Conservation (phyloP, 2,113 vertebrate genomes). For the Pterocles gutturalis region DNA sequence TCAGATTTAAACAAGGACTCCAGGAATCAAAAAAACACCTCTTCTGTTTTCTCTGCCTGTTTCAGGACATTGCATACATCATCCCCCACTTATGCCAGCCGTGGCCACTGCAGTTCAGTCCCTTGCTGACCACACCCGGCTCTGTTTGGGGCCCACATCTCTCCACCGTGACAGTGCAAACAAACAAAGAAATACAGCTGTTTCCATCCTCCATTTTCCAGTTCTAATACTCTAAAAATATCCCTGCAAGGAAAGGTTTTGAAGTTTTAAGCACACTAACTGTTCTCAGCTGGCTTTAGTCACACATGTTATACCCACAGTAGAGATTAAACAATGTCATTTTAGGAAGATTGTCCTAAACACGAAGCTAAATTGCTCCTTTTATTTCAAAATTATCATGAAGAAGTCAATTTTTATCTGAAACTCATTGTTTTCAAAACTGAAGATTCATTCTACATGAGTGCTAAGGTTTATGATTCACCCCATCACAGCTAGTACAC, state of each 20-base stretch:
- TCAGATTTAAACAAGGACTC: not conserved
- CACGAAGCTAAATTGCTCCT: not conserved
- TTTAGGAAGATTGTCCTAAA: not conserved
- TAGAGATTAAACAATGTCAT: not conserved
- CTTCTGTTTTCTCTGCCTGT: not conserved
- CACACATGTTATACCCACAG: fast-evolving
- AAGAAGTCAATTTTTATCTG: not conserved
- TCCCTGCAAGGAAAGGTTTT: not conserved
- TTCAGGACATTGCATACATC: fast-evolving
- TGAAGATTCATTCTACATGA: not conserved
- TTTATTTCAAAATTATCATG: not conserved
- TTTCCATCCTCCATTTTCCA: not conserved
- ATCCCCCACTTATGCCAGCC: not conserved
- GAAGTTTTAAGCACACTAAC: not conserved
- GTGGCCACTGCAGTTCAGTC: not conserved
- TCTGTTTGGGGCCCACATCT: not conserved
- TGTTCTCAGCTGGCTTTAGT: not conserved
- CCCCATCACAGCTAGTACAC: not conserved
- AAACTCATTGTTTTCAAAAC: not conserved
- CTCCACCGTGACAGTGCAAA: not conserved
- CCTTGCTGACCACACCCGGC: not conserved
- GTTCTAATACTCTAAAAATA: not conserved
- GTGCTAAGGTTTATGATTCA: not conserved
- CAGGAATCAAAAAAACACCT: not conserved
- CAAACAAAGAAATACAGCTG: not conserved